Evolutionary conservation across 1,140 invertebrate genomes (phyloP), one percentile per base, ranked within the genome.

Genomic region (Papilio glaucus): DNA sequence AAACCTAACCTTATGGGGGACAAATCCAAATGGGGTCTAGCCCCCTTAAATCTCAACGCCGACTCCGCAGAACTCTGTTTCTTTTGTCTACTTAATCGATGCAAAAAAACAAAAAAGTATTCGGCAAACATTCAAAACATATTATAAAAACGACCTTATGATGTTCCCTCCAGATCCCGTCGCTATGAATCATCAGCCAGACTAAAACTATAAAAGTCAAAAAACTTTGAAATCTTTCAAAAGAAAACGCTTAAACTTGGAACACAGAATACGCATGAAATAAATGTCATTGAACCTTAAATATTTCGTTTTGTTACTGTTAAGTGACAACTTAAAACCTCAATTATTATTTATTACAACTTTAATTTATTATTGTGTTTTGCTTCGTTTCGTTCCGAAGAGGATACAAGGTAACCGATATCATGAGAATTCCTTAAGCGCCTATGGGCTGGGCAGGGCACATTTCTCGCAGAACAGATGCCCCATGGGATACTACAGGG

Each of bases 121-220:
- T 21, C 10, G 10, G 24, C 3, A 57, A 26, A 57, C 5, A 26
- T 24, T 24, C n/a, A 57, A 57, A 42, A 13, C 8, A 4, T 8
- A 4, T 15, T 15, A 37, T 62, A 33, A 37, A 29, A 62, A 62
- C 13, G n/a, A 68, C 37, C 39, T 45, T 68, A 18, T 7, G 21
- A 24, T 57, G 21, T 57, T 18, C 38, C 37, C 21, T 26, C n/a
- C 39, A 24, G 18, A 42, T 41, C 38, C 63, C 39, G 26, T 42
- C 15, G 18, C 39, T 68, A 42, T 68, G 39, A 42, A 68, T 68
- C 39, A 68, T 68, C 29, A 26, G 63, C 63, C 39, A 68, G 63
- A 68, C 63, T 68, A 68, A 68, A 68, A 68, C 63, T 68, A 68
- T 68, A 68, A 68, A 68, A 39, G 63, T 68, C 38, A 68, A 26